These are phyloP conservation scores for Nettapus auritus DNA, from an alignment of 2,113 vertebrate species.

Conservation along the genomic window DNA sequence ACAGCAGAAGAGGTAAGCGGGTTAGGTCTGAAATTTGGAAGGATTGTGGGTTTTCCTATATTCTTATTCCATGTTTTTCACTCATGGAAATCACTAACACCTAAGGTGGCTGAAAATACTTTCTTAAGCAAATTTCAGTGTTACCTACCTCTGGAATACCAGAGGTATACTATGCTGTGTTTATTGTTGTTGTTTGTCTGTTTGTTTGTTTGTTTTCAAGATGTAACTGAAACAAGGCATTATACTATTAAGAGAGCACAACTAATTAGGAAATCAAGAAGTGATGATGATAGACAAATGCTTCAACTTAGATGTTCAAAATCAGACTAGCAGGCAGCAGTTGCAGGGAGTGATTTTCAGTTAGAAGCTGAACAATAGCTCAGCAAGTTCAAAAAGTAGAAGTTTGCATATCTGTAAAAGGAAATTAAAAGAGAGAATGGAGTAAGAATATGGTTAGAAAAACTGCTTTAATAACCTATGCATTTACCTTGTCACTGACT, in stretches of 20 bases:
- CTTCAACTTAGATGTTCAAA: not conserved
- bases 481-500: not conserved
- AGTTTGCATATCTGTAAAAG: not conserved
- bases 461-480: not conserved
- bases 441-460: not conserved
- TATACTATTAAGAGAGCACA: not conserved
- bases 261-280: not conserved
- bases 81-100: not conserved
- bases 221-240: not conserved
- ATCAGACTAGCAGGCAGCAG: not conserved
- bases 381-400: too few species aligned
- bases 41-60: not conserved
- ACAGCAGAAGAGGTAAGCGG: not conserved
- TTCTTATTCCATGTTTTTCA: not conserved
- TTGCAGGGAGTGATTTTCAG: not conserved
- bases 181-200: not conserved
- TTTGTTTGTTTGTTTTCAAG: not conserved
- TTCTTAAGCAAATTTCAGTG: not conserved
- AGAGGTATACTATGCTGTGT: rapidly evolving
- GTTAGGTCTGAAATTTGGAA: not conserved
- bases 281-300: not conserved
- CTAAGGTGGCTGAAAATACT: not conserved
- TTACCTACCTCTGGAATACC: not conserved
- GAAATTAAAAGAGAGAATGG: not conserved
- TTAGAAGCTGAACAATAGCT: not conserved